Percentiles rank a stretch among this genome's conserved stretches.
Evolutionary conservation across 2,888 invertebrate species (phyloP).

Genomic region (Peribatodes rhomboidaria): DNA sequence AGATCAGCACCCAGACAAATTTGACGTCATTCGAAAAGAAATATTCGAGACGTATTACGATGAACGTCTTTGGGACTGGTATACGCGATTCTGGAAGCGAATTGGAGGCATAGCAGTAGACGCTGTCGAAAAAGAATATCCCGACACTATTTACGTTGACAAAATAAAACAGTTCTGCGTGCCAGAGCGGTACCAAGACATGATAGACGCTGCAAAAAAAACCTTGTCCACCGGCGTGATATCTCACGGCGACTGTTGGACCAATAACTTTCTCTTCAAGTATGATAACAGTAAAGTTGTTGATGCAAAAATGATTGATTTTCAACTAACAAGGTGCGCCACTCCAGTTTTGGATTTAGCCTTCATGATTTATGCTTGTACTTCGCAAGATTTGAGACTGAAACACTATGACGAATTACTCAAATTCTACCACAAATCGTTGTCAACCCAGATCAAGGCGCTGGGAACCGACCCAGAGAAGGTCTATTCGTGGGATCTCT

Average conservation of each 20-base stretch:
- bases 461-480: slow-evolving; percentile 87
- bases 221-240: slow-evolving; percentile 84
- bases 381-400: slow-evolving; percentile 84
- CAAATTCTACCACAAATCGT: slow-evolving; percentile 86
- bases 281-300: slow-evolving; percentile 60
- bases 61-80: slow-evolving; percentile 86
- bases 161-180: slow-evolving; percentile 84
- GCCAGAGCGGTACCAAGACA: slow-evolving; percentile 81
- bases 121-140: slow-evolving; percentile 88
- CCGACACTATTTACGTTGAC: slow-evolving; percentile 85
- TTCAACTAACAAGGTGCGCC: slow-evolving; percentile 88
- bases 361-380: slow-evolving; percentile 87
- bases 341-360: slow-evolving; percentile 86
- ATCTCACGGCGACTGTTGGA: slow-evolving; percentile 91
- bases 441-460: slow-evolving; percentile 82
- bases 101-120: slow-evolving; percentile 86
- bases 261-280: slow-evolving; percentile 90
- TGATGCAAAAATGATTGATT: slow-evolving; percentile 89
- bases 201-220: slow-evolving; percentile 73
- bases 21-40: slow-evolving; percentile 69
- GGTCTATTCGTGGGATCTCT: slow-evolving; percentile 82
- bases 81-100: slow-evolving; percentile 81
- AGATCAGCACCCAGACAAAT: slow-evolving; percentile 83
- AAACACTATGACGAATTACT: slow-evolving; percentile 87
- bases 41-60: slow-evolving; percentile 87